These are phyloP conservation scores for Philaethria dido DNA, from an alignment of 2,888 invertebrate species.

Conservation along the genomic window DNA sequence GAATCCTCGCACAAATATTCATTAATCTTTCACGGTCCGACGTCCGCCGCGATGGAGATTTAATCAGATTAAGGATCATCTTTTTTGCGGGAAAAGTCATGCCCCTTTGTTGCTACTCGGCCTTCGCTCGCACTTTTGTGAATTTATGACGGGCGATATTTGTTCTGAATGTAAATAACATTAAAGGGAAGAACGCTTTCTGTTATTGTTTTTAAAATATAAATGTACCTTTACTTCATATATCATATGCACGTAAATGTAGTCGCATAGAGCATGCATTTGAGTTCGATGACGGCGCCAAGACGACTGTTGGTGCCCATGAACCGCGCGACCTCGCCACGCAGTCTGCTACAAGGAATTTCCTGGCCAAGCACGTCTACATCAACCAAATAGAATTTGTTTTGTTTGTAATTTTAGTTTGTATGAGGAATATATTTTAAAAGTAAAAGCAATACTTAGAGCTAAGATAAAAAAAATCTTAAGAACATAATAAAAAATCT, in stretches of 20 bases:
- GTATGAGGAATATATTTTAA: neutral
- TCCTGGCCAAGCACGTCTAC: constrained; percentile 57
- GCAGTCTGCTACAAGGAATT: constrained; percentile 68
- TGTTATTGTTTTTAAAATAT: constrained; percentile 25
- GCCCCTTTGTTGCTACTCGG: constrained; percentile 81
- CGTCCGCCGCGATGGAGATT: constrained; percentile 83
- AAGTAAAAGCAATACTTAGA: neutral
- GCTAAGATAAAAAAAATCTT: neutral
- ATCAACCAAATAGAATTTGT: constrained; percentile 49
- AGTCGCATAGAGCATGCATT: constrained; percentile 40
- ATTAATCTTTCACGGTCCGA: constrained; percentile 84
- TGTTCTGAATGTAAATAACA: constrained; percentile 78
- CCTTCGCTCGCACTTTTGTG: constrained; percentile 79
- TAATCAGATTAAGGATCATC: constrained; percentile 85
- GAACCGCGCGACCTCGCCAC: constrained; percentile 58
- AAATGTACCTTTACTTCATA: constrained; percentile 10
- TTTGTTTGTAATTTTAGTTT: constrained; percentile 27
- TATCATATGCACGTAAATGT: constrained; percentile 19
- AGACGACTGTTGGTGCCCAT: constrained; percentile 58
- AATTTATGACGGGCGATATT: constrained; percentile 79
- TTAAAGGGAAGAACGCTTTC: constrained; percentile 38
- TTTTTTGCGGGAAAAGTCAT: constrained; percentile 82
- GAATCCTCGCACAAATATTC: constrained; percentile 83
- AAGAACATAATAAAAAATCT: neutral
- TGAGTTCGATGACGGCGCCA: constrained; percentile 62